Percentiles rank a stretch among this genome's conserved stretches.
phyloP scores from a whole-genome alignment of 2,797 vertebrate genomes.

The Perodicticus potto region DNA sequence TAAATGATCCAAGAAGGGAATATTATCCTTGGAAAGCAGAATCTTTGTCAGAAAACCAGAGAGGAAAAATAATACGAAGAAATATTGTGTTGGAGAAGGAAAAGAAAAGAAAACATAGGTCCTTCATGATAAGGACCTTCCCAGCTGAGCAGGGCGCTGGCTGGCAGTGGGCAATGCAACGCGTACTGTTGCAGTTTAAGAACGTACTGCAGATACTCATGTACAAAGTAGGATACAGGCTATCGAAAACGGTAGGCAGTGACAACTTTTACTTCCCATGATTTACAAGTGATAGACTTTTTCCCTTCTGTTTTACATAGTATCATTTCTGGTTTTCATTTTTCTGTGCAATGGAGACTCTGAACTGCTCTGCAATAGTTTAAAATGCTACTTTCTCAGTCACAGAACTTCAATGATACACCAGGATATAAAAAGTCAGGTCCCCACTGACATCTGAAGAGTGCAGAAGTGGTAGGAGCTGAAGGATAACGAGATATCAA shows the following conservation, averaged over 20 bases:
- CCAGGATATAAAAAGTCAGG: background rate
- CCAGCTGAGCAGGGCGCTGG: background rate
- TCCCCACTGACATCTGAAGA: background rate
- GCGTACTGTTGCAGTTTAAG: fast-evolving
- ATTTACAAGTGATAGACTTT: background rate
- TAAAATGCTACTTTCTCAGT: background rate
- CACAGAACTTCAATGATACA: background rate
- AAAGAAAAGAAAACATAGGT: background rate
- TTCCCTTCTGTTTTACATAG: background rate
- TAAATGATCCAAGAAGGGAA: background rate
- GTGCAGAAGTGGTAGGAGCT: background rate
- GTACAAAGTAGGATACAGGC: no score
- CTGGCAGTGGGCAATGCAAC: fast-evolving
- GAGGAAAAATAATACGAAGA: background rate
- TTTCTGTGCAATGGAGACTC: background rate
- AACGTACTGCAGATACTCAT: no score
- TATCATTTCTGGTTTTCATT: background rate
- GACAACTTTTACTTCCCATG: background rate
- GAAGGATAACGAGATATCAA: background rate
- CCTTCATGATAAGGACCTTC: background rate
- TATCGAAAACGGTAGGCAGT: background rate
- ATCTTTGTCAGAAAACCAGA: background rate
- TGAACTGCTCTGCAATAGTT: background rate
- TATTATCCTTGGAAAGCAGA: background rate
- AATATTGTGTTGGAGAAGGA: background rate